These are phyloP conservation scores for Xyliphius kryptos DNA, from an alignment of 2,113 vertebrate genomes.

Conservation along the genomic window DNA sequence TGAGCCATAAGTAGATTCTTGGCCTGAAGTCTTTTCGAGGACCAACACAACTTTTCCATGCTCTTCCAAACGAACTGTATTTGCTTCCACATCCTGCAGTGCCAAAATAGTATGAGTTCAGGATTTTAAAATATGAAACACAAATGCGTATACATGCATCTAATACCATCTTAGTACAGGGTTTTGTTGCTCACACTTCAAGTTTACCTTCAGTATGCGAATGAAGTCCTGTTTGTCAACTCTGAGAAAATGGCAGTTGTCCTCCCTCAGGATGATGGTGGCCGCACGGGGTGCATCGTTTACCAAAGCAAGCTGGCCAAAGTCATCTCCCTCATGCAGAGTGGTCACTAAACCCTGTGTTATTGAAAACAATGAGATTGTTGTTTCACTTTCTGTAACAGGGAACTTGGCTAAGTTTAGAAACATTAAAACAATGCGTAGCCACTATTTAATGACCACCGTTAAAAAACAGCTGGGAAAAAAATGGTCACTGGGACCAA, in stretches of 20 bases:
- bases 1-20: slow-evolving; percentile 53
- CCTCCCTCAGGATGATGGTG: slow-evolving; percentile 86
- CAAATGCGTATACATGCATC: too few species aligned
- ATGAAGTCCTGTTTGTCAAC: slow-evolving; percentile 96
- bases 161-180: too few species aligned
- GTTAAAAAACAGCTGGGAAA: neutral
- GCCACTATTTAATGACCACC: slow-evolving; percentile 3
- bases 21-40: slow-evolving; percentile 75
- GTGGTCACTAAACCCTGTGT: slow-evolving; percentile 84
- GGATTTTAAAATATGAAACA: too few species aligned
- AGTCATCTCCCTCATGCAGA: slow-evolving; percentile 86
- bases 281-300: slow-evolving; percentile 87
- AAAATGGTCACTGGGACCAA: slow-evolving; percentile 7
- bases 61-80: slow-evolving; percentile 88
- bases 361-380: too few species aligned
- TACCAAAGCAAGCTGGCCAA: slow-evolving; percentile 87
- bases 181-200: neutral
- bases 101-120: neutral
- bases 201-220: slow-evolving; percentile 82
- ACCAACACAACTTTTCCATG: slow-evolving; percentile 87
- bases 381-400: too few species aligned
- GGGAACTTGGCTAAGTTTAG: neutral
- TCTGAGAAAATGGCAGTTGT: slow-evolving; percentile 89
- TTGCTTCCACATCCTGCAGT: slow-evolving; percentile 88
- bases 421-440: slow-evolving; percentile 8